Conservation (phyloP, 1,140 invertebrate species). For the Papilio polytes region DNA sequence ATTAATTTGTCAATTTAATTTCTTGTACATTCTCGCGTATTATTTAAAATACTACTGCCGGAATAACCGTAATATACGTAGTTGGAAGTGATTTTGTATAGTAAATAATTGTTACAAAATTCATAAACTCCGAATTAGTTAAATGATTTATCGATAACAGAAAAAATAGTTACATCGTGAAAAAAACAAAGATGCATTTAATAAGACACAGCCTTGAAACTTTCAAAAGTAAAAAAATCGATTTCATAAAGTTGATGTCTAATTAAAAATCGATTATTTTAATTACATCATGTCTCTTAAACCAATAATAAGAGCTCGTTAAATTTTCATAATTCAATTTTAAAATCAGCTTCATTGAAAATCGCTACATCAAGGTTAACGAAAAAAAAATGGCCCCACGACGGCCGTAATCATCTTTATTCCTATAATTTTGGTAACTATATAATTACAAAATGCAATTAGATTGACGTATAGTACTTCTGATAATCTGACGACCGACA, state of each 20-base stretch:
- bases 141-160: not conserved
- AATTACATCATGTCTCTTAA: constrained; percentile 46
- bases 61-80: not conserved
- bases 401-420: constrained; percentile 23
- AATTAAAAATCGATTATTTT: constrained; percentile 57
- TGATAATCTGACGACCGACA: constrained; percentile 6
- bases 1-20: constrained; percentile 6
- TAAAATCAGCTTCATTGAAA: constrained; percentile 34
- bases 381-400: constrained; percentile 41
- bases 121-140: not conserved
- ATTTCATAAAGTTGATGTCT: constrained; percentile 44
- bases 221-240: not conserved
- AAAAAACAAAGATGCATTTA: not conserved
- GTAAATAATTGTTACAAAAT: not conserved
- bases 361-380: constrained; percentile 42
- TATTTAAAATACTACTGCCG: not conserved
- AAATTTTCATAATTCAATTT: constrained; percentile 53
- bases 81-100: not conserved
- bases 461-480: constrained; percentile 25
- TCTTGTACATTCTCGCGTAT: not conserved
- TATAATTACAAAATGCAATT: constrained; percentile 36
- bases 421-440: constrained; percentile 30
- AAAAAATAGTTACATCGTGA: no score
- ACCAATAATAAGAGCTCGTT: constrained; percentile 52
- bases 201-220: not conserved